Conservation (phyloP, 2,113 vertebrate species). For the Mastomys natalensis region DNA sequence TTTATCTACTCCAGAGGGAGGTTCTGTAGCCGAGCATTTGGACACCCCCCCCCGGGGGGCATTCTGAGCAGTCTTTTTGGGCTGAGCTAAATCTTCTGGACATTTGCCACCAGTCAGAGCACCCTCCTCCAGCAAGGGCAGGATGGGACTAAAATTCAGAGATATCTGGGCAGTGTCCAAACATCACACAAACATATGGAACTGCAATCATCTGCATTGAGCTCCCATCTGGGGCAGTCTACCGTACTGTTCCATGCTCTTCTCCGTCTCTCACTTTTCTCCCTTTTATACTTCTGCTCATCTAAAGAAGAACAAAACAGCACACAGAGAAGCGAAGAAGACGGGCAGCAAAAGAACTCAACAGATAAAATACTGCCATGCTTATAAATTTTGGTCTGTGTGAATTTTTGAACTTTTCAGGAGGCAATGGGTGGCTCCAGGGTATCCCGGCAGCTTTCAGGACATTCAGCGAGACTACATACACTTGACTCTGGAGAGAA, state of each 20-base stretch:
- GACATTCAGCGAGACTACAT: too few species aligned
- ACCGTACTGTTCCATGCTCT: too few species aligned
- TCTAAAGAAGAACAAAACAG: background rate
- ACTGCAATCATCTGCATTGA: background rate
- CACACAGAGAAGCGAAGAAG: background rate
- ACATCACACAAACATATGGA: background rate
- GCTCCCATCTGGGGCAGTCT: background rate
- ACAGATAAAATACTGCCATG: background rate
- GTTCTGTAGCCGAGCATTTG: background rate
- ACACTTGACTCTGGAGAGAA: background rate
- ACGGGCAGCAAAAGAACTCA: background rate
- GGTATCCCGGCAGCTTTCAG: background rate
- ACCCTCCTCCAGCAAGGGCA: background rate
- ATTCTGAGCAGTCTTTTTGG: background rate
- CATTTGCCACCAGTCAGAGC: background rate
- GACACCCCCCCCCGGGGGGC: too few species aligned
- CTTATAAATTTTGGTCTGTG: background rate
- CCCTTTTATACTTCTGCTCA: background rate
- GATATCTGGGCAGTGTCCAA: background rate
- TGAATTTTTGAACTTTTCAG: background rate
- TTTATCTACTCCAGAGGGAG: background rate
- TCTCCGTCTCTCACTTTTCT: too few species aligned
- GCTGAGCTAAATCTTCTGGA: background rate
- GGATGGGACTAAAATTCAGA: background rate
- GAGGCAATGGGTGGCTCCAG: background rate